Evolutionary conservation across 1,140 invertebrate species (phyloP).

Genomic region (Fopius arisanus): DNA sequence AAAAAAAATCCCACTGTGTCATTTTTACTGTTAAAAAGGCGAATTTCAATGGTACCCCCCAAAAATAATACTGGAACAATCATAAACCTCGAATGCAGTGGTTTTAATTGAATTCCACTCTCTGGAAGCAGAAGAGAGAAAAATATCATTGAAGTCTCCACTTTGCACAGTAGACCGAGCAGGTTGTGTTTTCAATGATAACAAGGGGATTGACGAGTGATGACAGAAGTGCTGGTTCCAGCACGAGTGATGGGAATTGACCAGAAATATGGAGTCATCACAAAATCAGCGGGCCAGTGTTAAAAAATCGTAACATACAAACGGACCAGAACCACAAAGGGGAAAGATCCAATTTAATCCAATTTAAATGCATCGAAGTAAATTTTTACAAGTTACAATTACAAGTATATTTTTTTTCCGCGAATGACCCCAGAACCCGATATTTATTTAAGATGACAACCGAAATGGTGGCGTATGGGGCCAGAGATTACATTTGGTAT

Average conservation of each 20-base stretch:
- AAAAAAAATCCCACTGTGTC: too few species aligned
- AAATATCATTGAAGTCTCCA: background rate
- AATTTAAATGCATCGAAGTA: too few species aligned
- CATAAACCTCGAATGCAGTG: background rate
- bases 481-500: conserved; percentile 2
- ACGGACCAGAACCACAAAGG: too few species aligned
- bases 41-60: too few species aligned
- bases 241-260: background rate
- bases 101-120: background rate
- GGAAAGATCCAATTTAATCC: too few species aligned
- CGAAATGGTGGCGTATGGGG: background rate
- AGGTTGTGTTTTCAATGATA: conserved; percentile 64
- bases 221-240: conserved; percentile 9
- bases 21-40: too few species aligned
- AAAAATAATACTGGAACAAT: too few species aligned
- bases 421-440: background rate
- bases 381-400: too few species aligned
- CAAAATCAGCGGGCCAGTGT: background rate
- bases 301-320: background rate
- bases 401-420: too few species aligned
- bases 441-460: background rate
- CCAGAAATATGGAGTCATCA: background rate
- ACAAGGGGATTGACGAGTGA: conserved; percentile 39
- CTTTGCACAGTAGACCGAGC: conserved; percentile 40
- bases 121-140: background rate